Percentiles rank a stretch among this genome's conserved stretches.
These are phyloP conservation scores for Pao palembangensis DNA, from an alignment of 2,113 vertebrate species.

Conservation along the genomic window DNA sequence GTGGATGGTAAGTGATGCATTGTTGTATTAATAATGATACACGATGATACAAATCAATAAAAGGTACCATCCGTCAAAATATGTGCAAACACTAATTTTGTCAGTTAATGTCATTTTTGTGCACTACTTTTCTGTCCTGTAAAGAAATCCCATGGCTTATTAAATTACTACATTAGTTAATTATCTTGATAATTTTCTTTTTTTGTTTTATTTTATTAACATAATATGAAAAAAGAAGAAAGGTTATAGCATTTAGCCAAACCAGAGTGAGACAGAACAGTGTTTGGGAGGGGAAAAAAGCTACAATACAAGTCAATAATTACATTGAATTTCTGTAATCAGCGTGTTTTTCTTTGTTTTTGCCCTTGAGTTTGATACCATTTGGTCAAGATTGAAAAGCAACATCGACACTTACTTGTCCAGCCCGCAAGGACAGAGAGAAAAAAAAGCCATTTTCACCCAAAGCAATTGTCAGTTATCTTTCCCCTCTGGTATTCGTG, in stretches of 20 bases:
- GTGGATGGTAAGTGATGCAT: constrained; percentile 15
- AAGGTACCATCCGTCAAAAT: neutral
- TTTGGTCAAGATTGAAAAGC: constrained; percentile 27
- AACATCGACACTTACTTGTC: constrained; percentile 11
- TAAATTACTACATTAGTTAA: too few species aligned
- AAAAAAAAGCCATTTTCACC: constrained; percentile 28
- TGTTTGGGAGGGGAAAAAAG: neutral
- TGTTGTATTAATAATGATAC: constrained; percentile 21
- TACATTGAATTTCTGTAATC: neutral
- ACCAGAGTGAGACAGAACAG: too few species aligned
- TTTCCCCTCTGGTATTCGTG: constrained; percentile 29
- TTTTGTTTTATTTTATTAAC: neutral
- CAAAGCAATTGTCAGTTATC: constrained; percentile 35
- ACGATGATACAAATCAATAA: constrained; percentile 12
- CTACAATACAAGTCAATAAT: neutral
- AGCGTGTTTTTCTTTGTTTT: neutral
- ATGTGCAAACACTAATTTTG: neutral
- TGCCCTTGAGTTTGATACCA: constrained; percentile 3
- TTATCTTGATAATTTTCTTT: neutral
- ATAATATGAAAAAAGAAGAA: neutral
- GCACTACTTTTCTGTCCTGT: neutral
- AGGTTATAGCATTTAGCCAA: neutral
- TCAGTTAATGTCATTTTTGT: neutral
- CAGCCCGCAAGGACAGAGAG: constrained; percentile 1
- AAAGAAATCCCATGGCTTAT: too few species aligned